Conservation (phyloP, 2,797 vertebrate species). For the Syndactyla subalaris region DNA sequence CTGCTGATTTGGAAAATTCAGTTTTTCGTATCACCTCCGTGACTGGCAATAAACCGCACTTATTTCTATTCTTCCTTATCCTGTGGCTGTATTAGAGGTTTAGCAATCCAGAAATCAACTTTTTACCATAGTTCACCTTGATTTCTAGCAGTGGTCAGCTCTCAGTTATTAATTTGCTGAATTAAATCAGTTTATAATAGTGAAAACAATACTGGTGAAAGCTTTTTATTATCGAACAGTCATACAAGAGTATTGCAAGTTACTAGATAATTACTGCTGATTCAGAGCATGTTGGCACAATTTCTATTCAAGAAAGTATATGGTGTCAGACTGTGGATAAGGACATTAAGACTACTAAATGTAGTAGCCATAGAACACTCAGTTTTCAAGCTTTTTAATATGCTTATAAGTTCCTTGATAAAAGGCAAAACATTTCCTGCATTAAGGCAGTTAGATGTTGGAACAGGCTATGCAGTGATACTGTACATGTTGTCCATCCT, state of each 20-base stretch:
- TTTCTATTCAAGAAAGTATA: background rate
- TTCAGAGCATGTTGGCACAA: background rate
- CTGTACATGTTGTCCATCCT: background rate
- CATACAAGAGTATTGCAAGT: background rate
- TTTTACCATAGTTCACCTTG: background rate
- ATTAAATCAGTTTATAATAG: background rate
- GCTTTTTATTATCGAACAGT: background rate
- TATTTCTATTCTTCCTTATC: background rate
- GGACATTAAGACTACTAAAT: background rate
- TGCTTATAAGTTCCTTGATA: background rate
- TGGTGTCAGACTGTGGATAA: background rate
- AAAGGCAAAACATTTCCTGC: background rate
- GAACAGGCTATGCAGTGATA: background rate
- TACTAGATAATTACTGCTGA: background rate
- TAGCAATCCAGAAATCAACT: background rate
- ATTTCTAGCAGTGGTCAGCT: background rate
- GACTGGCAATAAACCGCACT: background rate
- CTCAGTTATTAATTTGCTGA: background rate
- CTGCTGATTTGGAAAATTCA: constrained; percentile 27
- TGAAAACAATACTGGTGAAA: background rate
- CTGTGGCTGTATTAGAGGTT: background rate
- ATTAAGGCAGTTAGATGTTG: background rate
- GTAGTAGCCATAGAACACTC: background rate
- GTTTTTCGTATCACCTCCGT: background rate
- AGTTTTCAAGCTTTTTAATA: background rate